phyloP scores from a whole-genome alignment of 2,797 vertebrate species.

The Acanthurus lineatus region DNA sequence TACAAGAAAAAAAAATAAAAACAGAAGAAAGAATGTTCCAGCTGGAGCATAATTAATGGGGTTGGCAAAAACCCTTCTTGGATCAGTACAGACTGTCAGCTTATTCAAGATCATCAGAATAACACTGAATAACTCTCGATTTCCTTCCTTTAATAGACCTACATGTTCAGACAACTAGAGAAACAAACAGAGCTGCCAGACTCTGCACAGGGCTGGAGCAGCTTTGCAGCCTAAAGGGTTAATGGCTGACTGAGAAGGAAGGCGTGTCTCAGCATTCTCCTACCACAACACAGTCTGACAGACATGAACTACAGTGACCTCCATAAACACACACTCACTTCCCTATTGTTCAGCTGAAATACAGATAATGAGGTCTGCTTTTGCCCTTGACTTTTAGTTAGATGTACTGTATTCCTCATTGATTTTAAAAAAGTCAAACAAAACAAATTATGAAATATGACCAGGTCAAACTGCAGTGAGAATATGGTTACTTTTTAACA shows the following conservation, averaged over 20 bases:
- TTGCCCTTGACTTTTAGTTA: slow-evolving; percentile 7
- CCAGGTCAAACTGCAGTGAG: background rate
- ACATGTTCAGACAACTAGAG: slow-evolving; percentile 25
- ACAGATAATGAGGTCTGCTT: slow-evolving; percentile 38
- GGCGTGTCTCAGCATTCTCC: slow-evolving; percentile 65
- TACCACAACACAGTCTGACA: slow-evolving; percentile 69
- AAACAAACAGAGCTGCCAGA: slow-evolving; percentile 44
- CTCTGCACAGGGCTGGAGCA: slow-evolving; percentile 14
- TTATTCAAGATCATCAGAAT: slow-evolving; percentile 36
- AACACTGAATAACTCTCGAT: slow-evolving; percentile 22
- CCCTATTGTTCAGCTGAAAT: slow-evolving; percentile 38
- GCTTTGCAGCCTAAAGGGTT: slow-evolving; percentile 68
- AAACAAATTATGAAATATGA: background rate
- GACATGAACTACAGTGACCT: slow-evolving; percentile 82
- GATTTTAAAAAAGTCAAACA: background rate
- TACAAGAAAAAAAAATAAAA: slow-evolving; percentile 8
- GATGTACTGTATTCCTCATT: background rate
- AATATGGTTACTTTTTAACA: slow-evolving; percentile 7
- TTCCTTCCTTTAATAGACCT: slow-evolving; percentile 27
- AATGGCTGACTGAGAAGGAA: slow-evolving; percentile 68
- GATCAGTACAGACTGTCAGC: slow-evolving; percentile 19
- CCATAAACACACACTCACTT: slow-evolving; percentile 48
- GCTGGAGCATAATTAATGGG: slow-evolving; percentile 29
- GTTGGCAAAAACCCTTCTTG: slow-evolving; percentile 12
- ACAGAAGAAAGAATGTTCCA: background rate